phyloP scores from a whole-genome alignment of 2,888 invertebrate species.

The Tenthredo distinguenda region DNA sequence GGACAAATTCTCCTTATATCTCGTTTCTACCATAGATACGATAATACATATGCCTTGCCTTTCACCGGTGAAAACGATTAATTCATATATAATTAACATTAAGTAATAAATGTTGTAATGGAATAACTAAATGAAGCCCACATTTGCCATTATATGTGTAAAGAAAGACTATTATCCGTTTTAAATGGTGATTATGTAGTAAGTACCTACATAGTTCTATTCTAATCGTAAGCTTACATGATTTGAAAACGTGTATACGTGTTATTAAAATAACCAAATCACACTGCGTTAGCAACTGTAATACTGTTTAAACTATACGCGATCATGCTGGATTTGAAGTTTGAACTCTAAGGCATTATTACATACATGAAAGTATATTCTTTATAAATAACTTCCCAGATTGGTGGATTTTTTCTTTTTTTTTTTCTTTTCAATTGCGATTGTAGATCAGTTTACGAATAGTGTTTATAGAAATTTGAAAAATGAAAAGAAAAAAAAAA shows the following conservation, averaged over 20 bases:
- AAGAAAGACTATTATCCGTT: not conserved
- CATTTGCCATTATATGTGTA: not conserved
- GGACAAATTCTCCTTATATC: not conserved
- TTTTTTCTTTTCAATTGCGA: not conserved
- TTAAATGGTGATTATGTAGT: not conserved
- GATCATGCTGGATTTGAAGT: conserved; percentile 14
- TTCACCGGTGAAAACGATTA: not conserved
- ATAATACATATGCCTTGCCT: not conserved
- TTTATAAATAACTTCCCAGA: conserved; percentile 39
- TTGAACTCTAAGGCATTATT: not conserved
- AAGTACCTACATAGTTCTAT: conserved; percentile 8
- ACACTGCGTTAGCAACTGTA: not conserved
- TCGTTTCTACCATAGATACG: not conserved
- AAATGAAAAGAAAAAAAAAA: not conserved
- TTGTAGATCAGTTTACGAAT: not conserved
- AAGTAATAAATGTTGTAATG: not conserved
- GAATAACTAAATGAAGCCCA: not conserved
- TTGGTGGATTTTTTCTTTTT: not conserved
- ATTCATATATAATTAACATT: not conserved
- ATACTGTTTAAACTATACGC: not conserved
- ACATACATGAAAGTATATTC: not conserved
- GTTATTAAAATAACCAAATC: not conserved
- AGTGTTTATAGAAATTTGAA: not conserved
- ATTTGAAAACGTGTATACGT: conserved; percentile 12
- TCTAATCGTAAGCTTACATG: not conserved